These are phyloP conservation scores for Papilio demoleus DNA, from an alignment of 2,888 invertebrate genomes.

Conservation along the genomic window DNA sequence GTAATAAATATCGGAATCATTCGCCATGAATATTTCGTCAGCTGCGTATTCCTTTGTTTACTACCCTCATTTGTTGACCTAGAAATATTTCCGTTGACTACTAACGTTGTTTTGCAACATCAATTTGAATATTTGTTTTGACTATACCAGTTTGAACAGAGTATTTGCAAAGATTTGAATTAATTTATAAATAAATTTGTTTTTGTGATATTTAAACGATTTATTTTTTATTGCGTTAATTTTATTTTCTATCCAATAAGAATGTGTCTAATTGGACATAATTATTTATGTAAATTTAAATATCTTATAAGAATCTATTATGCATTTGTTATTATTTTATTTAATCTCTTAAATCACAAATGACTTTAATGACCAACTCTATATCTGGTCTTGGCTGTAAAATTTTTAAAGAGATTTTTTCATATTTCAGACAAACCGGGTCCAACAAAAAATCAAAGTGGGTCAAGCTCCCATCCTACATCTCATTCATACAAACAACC, in stretches of 20 bases:
- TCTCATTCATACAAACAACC: slow-evolving; percentile 83
- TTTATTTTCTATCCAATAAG: background rate
- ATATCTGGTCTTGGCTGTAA: background rate
- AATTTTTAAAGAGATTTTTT: slow-evolving; percentile 18
- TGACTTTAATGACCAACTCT: too few relatives aligned
- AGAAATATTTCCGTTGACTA: slow-evolving; percentile 56
- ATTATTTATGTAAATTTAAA: too few relatives aligned
- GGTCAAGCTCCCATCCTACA: slow-evolving; percentile 86
- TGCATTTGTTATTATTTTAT: too few relatives aligned
- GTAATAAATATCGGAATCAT: slow-evolving; percentile 42
- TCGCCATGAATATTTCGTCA: slow-evolving; percentile 44
- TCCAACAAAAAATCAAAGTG: slow-evolving; percentile 86
- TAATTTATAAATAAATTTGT: background rate
- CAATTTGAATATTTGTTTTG: slow-evolving; percentile 33
- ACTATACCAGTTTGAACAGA: slow-evolving; percentile 14
- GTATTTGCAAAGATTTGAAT: slow-evolving; percentile 15
- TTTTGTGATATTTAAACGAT: background rate
- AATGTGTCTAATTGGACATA: background rate
- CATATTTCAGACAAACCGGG: slow-evolving; percentile 87
- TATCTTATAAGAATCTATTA: too few relatives aligned
- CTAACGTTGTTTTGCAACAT: slow-evolving; percentile 26
- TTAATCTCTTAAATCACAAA: too few relatives aligned
- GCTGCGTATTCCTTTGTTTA: slow-evolving; percentile 66
- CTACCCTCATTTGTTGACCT: slow-evolving; percentile 75
- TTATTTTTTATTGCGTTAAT: slow-evolving; percentile 1